phyloP scores from a whole-genome alignment of 2,797 vertebrate genomes.

The Lagodon rhomboides region DNA sequence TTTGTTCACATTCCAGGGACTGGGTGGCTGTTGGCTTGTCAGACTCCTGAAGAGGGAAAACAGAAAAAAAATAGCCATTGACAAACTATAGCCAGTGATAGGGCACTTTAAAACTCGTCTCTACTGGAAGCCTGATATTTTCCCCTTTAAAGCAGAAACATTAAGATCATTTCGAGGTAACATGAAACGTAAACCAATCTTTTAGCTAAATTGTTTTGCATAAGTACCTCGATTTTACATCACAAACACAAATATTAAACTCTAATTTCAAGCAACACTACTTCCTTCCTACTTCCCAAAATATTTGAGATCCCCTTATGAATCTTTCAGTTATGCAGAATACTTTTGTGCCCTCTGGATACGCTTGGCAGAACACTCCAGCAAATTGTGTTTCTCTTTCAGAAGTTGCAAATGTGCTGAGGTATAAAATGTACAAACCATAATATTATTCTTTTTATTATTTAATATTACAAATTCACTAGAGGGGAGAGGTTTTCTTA shows the following conservation, averaged over 20 bases:
- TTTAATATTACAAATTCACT: neutral
- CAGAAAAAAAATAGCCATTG: neutral
- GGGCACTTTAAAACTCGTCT: neutral
- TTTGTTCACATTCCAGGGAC: conserved; percentile 72
- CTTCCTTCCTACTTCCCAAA: too few species aligned
- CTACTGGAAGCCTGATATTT: neutral
- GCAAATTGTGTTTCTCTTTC: too few species aligned
- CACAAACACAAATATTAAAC: neutral
- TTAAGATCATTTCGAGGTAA: neutral
- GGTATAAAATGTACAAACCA: too few species aligned
- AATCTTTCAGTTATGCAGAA: neutral
- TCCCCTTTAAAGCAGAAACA: neutral
- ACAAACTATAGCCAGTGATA: neutral
- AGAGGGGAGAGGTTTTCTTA: neutral
- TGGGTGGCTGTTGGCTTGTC: conserved; percentile 38
- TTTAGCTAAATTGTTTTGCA: neutral
- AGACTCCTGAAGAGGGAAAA: conserved; percentile 66
- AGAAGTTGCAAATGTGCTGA: too few species aligned
- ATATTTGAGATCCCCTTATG: neutral
- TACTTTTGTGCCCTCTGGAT: neutral
- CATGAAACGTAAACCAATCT: neutral
- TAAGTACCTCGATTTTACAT: neutral
- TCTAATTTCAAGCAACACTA: neutral
- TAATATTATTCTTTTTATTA: too few species aligned
- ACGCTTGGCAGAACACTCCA: too few species aligned